Evolutionary conservation across 1,140 invertebrate genomes (phyloP), one percentile per base, ranked within the genome.

Genomic region (Aphelinus atriplicis): DNA sequence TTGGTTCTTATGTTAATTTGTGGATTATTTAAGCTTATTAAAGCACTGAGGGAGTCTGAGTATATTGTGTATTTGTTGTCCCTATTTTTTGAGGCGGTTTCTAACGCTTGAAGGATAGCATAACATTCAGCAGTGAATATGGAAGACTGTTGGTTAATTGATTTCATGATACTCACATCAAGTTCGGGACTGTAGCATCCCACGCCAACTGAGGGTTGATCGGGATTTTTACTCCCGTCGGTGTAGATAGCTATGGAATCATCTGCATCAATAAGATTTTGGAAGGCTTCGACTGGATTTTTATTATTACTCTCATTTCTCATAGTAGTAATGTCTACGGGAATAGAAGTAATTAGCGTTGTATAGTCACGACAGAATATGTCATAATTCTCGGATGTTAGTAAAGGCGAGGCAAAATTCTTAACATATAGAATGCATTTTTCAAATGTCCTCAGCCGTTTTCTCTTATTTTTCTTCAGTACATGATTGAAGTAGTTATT

Each of bases 1-100:
- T 74, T 74, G 3, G 10, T 53, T 60, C 10, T 61, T 43, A 62
- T 45, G 57, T 47, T 74, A 9, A 45, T 45, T 26, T 26, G 26
- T 26, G 26, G n/a, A 26, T 26, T 26, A 26, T 26, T 26, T 26
- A 26, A 26, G 26, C 26, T 26, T 26, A 26, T 26, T 26, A 26
- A 26, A 26, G 26, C 26, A 26, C 26, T 26, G 26, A 26, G 26
- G 26, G 26, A 26, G 26, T 26, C 26, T 26, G 26, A 26, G 26
- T 26, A 26, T 26, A 26, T 26, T 26, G 26, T 26, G 26, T 26
- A 26, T 56, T 50, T 2, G 7, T 50, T 53, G 9, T 5, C 1
- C 3, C 6, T 51, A 75, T 3, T 3, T 42, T 45, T 58, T 61
- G 64, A 2, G 55, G 26, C 1, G 50, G 26, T 26, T 26, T 26